Base-by-base conservation (phyloP, 30 jellyfish, hydroid and myxozoan genomes). In the Hydra vulgaris region DNA sequence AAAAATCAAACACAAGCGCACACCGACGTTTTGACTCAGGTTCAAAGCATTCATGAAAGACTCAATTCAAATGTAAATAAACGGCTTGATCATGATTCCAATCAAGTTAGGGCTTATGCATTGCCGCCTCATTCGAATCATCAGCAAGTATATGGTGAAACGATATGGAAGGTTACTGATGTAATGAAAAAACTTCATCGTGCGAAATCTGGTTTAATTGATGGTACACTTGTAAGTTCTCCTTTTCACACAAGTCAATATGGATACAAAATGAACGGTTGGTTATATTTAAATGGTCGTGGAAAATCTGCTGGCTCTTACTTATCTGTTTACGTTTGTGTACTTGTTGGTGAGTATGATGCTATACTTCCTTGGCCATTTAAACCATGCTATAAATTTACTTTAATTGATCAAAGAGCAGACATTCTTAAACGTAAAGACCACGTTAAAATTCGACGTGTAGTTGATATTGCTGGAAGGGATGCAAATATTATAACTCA, bases 291-390 rank as follows among this genome's bases (percentile, higher is more conserved):
- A 73, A 90, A 90, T 52, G 97, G 97, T 18, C 85, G 97, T 52
- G 97, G 96, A 7, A 90, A 86, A 77, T 74, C 56, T 56, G 73
- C 74, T 71, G 97, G 97, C 8, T 78, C 80, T 73, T 92, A 88
- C 17, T 72, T 90, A 27, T 90, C 97, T 21, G 82, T 90, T 17
- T 90, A 90, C 78, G 97, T 90, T 22, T 86, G 97, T 54, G 94
- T 89, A 0, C 82, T 85, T 0, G 88, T 87, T 53, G 97, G 97
- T 21, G 97, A 90, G 22, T 90, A 85, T 61, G 97, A 90, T 74
- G 95, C 97, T 23, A 86, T 90, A 27, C 76, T 90, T 73, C 88
- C 81, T 19, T 90, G 97, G 97, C 97, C 97, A 4, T 70, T 90
- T 23, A 78, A 78, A 79, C 97, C 97, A 8, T 56, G 82, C 18